These are phyloP conservation scores for Brachylomia viminalis DNA, from an alignment of 2,888 invertebrate genomes.

Conservation along the genomic window DNA sequence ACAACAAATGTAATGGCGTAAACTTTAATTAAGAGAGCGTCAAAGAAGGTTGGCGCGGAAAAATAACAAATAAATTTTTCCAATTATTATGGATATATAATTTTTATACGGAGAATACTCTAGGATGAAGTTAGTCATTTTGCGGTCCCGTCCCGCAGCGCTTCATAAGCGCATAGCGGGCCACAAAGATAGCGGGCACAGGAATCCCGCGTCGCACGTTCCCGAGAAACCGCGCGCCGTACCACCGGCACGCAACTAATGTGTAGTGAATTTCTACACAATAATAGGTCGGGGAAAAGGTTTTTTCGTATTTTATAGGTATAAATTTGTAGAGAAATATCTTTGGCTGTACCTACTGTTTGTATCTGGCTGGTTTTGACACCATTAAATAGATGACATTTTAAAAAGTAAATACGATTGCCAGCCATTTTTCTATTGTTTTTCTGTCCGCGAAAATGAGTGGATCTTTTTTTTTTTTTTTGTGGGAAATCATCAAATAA, in stretches of 20 bases:
- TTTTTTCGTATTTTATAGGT: too few species aligned
- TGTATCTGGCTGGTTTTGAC: too few species aligned
- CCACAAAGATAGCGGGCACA: not conserved
- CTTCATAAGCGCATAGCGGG: constrained; percentile 1
- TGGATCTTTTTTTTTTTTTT: too few species aligned
- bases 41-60: not conserved
- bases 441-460: too few species aligned
- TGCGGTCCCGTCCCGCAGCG: not conserved
- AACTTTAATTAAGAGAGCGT: not conserved
- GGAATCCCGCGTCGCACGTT: not conserved
- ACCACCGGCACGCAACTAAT: not conserved
- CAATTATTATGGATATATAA: not conserved
- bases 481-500: too few species aligned
- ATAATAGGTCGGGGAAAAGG: too few species aligned
- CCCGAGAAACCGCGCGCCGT: not conserved
- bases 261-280: not conserved
- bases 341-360: too few species aligned
- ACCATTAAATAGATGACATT: too few species aligned
- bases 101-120: constrained; percentile 7
- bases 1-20: not conserved
- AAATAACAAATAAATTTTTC: not conserved
- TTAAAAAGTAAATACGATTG: too few species aligned
- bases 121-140: not conserved
- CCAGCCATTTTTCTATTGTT: too few species aligned
- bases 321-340: too few species aligned